These are phyloP conservation scores for Empidonax alnorum DNA, from an alignment of 2,113 vertebrate genomes.

Conservation along the genomic window DNA sequence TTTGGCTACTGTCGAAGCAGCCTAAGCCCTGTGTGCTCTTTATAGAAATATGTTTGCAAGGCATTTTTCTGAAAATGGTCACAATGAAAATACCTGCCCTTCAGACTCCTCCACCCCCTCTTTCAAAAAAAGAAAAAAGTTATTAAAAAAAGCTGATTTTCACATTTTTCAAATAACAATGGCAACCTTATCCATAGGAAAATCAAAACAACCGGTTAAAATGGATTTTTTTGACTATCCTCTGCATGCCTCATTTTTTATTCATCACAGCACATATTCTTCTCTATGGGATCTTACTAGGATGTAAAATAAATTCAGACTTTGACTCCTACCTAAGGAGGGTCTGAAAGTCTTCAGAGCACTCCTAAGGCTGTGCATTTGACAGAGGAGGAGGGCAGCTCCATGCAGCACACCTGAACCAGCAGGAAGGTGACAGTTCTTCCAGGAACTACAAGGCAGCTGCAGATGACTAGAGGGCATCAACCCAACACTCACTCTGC, in stretches of 20 bases:
- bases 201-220: not conserved
- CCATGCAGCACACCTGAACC: not conserved
- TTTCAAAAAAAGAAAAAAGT: not conserved
- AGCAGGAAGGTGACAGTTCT: not conserved
- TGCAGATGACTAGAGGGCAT: not conserved
- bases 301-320: not conserved
- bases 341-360: not conserved
- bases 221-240: not conserved
- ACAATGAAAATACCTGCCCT: not conserved
- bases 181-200: not conserved
- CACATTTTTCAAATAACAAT: not conserved
- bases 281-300: not conserved
- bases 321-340: not conserved
- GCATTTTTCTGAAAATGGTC: not conserved
- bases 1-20: constrained; percentile 39
- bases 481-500: not conserved
- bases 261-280: not conserved
- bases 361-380: accelerated
- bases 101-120: not conserved
- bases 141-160: constrained; percentile 2
- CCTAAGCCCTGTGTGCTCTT: not conserved
- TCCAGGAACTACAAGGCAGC: not conserved
- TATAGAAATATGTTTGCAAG: not conserved
- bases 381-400: not conserved
- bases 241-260: not conserved